Conservation (phyloP, 2,797 vertebrate genomes). For the Coccyzus lansbergi region DNA sequence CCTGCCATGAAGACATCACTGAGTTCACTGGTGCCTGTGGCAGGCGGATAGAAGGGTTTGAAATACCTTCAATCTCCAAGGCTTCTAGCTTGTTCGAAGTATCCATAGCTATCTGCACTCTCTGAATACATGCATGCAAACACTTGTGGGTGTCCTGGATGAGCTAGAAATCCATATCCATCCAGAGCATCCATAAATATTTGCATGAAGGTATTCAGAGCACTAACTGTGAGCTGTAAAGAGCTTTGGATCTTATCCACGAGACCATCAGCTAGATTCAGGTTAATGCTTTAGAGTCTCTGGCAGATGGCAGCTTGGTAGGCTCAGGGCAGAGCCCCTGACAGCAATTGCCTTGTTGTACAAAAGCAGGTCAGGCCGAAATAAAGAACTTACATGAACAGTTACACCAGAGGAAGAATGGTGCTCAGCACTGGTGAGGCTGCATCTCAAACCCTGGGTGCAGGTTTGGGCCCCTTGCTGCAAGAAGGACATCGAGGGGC, state of each 20-base stretch:
- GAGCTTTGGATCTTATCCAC: constrained; percentile 3
- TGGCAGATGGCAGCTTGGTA: constrained; percentile 15
- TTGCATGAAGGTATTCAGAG: not conserved
- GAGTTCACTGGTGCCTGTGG: not conserved
- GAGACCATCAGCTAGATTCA: not conserved
- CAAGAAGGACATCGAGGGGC: too few species aligned
- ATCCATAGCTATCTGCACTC: not conserved
- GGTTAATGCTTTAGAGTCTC: not conserved
- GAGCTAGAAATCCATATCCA: not conserved
- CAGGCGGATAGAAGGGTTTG: not conserved
- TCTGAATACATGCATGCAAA: not conserved
- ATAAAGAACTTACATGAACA: not conserved
- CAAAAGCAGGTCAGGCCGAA: not conserved
- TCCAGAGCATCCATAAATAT: not conserved
- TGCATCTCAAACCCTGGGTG: not conserved
- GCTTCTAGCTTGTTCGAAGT: not conserved
- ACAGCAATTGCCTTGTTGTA: not conserved
- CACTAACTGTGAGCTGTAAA: not conserved
- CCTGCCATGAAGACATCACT: fast-evolving
- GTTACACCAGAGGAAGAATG: too few species aligned
- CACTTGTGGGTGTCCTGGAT: not conserved
- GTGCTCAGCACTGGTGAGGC: not conserved
- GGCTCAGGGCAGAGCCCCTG: not conserved
- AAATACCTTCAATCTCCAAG: not conserved
- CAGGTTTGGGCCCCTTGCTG: too few species aligned